Conservation (phyloP, 2,888 invertebrate species). For the Steinernema scapterisci region DNA sequence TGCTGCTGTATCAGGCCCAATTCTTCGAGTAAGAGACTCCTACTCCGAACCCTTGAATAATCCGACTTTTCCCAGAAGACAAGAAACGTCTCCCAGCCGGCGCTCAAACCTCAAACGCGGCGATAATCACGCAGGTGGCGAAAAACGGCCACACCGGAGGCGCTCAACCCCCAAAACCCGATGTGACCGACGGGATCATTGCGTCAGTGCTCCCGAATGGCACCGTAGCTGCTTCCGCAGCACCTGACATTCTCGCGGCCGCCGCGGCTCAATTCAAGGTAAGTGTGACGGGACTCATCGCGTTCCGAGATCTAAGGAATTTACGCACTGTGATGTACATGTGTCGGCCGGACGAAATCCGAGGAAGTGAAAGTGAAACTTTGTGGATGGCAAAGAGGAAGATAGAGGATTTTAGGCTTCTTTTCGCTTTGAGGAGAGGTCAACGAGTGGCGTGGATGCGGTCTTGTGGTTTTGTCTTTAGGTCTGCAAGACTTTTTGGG, state of each 20-base stretch:
- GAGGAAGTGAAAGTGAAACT: conserved; percentile 6
- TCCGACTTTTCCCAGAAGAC: conserved; percentile 18
- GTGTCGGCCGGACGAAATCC: neutral
- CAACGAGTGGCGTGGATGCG: neutral
- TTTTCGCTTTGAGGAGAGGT: neutral
- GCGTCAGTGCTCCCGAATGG: conserved; percentile 22
- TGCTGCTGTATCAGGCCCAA: conserved; percentile 48
- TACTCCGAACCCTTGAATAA: neutral
- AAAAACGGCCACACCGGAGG: conserved; percentile 16
- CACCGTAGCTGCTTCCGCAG: conserved; percentile 20
- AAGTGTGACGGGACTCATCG: too few species aligned
- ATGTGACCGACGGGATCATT: conserved; percentile 21
- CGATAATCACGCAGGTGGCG: conserved; percentile 5
- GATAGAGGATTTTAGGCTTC: conserved; percentile 5
- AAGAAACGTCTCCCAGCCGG: conserved; percentile 25
- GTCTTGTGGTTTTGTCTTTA: too few species aligned
- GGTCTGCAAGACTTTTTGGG: too few species aligned
- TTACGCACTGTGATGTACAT: neutral
- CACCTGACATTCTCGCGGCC: conserved; percentile 29
- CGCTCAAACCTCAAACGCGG: neutral
- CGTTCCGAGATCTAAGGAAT: neutral
- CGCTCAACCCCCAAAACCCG: neutral
- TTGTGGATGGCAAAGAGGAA: neutral
- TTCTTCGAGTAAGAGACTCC: conserved; percentile 12
- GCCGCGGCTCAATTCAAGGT: conserved; percentile 27